phyloP scores from a whole-genome alignment of 2,888 invertebrate species.

The Bellardia pandia region DNA sequence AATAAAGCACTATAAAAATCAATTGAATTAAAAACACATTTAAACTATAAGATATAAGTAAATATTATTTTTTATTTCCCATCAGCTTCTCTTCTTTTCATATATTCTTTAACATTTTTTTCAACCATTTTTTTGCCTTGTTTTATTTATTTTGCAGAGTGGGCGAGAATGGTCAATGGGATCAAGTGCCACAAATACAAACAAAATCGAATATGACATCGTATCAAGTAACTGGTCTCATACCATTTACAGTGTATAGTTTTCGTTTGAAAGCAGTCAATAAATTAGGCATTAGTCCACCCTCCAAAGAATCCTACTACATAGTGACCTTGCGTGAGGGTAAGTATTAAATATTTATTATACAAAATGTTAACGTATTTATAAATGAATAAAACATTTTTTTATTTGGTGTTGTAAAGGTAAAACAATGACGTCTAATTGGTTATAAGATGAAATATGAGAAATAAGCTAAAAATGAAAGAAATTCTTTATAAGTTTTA shows the following conservation, averaged over 20 bases:
- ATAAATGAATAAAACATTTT: conserved; percentile 9
- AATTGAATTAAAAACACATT: conserved; percentile 69
- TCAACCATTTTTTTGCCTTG: conserved; percentile 20
- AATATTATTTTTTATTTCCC: conserved; percentile 65
- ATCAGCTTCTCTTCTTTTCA: conserved; percentile 7
- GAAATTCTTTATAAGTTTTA: too few species aligned
- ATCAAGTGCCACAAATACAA: conserved; percentile 86
- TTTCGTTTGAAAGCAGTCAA: conserved; percentile 90
- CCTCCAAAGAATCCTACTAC: conserved; percentile 89
- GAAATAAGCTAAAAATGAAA: too few species aligned
- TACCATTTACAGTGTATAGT: conserved; percentile 91
- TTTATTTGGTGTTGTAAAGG: background rate
- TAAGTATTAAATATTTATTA: conserved; percentile 82
- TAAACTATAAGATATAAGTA: conserved; percentile 61
- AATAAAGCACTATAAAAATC: conserved; percentile 17
- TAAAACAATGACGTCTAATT: background rate
- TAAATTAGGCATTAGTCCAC: conserved; percentile 88
- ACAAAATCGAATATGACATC: conserved; percentile 88
- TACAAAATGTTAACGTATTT: background rate
- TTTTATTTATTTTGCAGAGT: conserved; percentile 84
- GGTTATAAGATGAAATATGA: background rate
- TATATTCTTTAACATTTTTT: background rate
- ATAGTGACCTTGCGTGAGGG: conserved; percentile 90
- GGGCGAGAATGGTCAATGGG: conserved; percentile 89
- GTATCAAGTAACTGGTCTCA: conserved; percentile 88